A percentile compares a stretch with the other conserved stretches of the same genome.
Evolutionary conservation across 2,888 invertebrate genomes (phyloP).

Genomic region (Oscheius sp.): DNA sequence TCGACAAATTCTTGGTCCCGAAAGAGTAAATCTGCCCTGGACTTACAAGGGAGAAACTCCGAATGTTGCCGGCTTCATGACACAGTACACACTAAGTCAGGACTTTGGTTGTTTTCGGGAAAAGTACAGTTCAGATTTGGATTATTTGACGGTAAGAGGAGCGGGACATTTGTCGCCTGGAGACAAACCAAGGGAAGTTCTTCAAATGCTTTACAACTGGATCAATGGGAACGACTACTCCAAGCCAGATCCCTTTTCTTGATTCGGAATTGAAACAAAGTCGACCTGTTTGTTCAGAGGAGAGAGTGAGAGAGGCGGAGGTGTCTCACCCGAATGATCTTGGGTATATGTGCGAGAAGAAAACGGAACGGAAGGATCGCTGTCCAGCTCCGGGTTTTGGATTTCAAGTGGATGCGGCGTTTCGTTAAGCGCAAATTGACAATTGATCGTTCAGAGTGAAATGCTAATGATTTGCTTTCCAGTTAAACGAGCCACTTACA

Average conservation of each 20-base stretch:
- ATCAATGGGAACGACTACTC: constrained; percentile 54
- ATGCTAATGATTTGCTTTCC: background rate
- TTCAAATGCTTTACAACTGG: constrained; percentile 63
- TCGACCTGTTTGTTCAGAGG: no score
- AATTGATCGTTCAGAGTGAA: no score
- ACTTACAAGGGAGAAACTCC: constrained; percentile 40
- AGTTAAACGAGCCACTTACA: background rate
- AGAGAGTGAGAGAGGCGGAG: no score
- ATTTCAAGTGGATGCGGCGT: no score
- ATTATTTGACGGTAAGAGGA: constrained; percentile 61
- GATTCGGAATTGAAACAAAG: no score
- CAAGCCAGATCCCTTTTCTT: constrained; percentile 28
- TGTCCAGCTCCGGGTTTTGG: no score
- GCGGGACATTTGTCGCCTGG: constrained; percentile 64
- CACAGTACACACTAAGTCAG: constrained; percentile 44
- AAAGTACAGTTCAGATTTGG: constrained; percentile 37
- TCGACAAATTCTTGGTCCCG: constrained; percentile 25
- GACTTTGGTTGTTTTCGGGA: background rate
- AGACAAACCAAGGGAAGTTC: constrained; percentile 58
- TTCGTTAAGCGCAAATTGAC: no score
- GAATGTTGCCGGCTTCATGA: constrained; percentile 51
- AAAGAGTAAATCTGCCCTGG: constrained; percentile 52
- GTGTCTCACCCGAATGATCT: no score
- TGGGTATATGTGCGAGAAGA: no score
- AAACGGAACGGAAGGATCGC: no score